Evolutionary conservation across 2,888 invertebrate species (phyloP).

Genomic region (Eudasyphora cyanicolor): DNA sequence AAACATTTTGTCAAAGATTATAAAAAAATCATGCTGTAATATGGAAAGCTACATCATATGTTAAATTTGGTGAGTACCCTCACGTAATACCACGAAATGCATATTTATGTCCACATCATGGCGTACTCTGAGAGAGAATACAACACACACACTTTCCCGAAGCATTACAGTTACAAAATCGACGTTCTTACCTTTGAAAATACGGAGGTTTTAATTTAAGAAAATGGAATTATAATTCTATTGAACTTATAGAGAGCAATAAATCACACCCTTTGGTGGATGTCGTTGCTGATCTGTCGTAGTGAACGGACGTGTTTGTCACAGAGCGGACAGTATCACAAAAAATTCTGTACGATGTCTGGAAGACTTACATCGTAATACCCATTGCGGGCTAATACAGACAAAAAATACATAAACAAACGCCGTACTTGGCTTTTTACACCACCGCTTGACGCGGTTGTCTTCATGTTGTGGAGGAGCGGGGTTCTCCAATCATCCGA

Average conservation of each 20-base stretch:
- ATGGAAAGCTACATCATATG: conserved; percentile 43
- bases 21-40: conserved; percentile 35
- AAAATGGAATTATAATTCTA: conserved; percentile 52
- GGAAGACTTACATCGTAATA: too few relatives aligned
- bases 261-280: conserved; percentile 37
- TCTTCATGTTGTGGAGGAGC: too few relatives aligned
- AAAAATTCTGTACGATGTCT: too few relatives aligned
- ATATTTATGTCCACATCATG: conserved; percentile 46
- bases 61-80: conserved; percentile 47
- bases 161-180: conserved; percentile 44
- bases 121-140: conserved; percentile 44
- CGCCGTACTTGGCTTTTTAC: too few relatives aligned
- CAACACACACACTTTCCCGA: too few relatives aligned
- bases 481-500: too few relatives aligned
- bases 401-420: too few relatives aligned
- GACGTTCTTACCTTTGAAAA: conserved; percentile 6
- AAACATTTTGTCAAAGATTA: conserved; percentile 37
- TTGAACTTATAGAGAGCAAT: background rate
- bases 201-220: conserved; percentile 47
- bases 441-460: too few relatives aligned
- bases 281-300: too few relatives aligned
- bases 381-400: too few relatives aligned
- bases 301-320: too few relatives aligned
- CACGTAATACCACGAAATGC: conserved; percentile 39
- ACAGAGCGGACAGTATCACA: too few relatives aligned